Evolutionary conservation across 1,140 invertebrate species (phyloP), one percentile per base, ranked within the genome.

Genomic region (Coenobita brevimanus): DNA sequence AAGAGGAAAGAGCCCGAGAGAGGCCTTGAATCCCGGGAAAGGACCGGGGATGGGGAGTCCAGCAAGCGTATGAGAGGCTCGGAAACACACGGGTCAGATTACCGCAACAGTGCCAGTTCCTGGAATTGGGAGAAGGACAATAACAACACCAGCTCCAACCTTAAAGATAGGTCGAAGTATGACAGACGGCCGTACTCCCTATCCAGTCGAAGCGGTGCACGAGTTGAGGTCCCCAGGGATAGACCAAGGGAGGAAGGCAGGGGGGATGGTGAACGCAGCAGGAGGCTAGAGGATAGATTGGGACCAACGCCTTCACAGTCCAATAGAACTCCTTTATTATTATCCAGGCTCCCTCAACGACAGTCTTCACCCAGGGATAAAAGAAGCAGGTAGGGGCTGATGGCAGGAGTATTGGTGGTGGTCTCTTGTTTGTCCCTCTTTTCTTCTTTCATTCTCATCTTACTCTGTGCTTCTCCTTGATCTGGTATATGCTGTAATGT

Each of bases 1-100:
- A 86, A 79, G 75, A 86, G 83, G 69, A 83, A 83, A 73, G 82
- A 83, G 41, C 46, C 82, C 36, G 82, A 83, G 46, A 71, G 82
- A 57, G 57, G 67, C 15, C 8, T 78, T 38, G 27, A 30, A 38
- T 86, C 83, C 46, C 54, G 83, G 21, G 83, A 86, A 36, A 79
- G 62, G 60, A 79, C 73, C 17, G 73, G 75, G 2, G 82, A 83
- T 46, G 46, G 24, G 2, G 83, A 86, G n/a, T 57, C 83, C 36
- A 43, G 10, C 10, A 86, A 86, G 41, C 54, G 83, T 46, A 21
- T 46, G 15, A 75, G 83, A 79, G n/a, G n/a, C n/a, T 8, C 75
- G 8, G 82, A 57, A 33, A 75, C 78, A 78, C 73, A 62, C 17
- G 60, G 69, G 13, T 62, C 75, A 15, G 83, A 86, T 3, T 86